A percentile compares a stretch with the other conserved stretches of the same genome.
These are phyloP conservation scores for Oscheius sp. DNA, from an alignment of 2,888 invertebrate genomes.

Conservation along the genomic window DNA sequence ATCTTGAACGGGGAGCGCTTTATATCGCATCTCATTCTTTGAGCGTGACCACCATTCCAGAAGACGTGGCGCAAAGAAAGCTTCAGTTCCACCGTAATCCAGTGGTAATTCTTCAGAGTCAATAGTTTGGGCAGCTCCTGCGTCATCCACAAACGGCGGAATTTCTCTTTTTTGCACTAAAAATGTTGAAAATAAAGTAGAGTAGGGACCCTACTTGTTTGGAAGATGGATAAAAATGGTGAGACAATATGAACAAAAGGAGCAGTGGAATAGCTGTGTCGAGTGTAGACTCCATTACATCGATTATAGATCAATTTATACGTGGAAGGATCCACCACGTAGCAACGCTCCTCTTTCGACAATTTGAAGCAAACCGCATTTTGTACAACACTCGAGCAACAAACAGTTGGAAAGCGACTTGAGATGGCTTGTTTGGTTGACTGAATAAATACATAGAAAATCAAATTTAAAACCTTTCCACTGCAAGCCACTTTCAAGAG, in stretches of 20 bases:
- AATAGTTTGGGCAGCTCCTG: constrained; percentile 46
- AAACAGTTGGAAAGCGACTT: constrained; percentile 51
- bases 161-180: constrained; percentile 33
- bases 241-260: constrained; percentile 51
- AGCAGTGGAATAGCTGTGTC: constrained; percentile 48
- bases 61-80: constrained; percentile 43
- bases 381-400: constrained; percentile 47
- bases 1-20: constrained; percentile 20
- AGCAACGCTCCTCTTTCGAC: constrained; percentile 37
- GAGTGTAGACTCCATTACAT: constrained; percentile 59
- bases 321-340: constrained; percentile 38
- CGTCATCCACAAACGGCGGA: constrained; percentile 35
- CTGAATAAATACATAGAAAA: constrained; percentile 18
- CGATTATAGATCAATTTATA: constrained; percentile 50
- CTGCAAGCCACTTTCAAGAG: constrained; percentile 54
- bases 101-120: constrained; percentile 53
- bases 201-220: constrained; percentile 33
- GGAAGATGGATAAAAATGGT: constrained; percentile 55
- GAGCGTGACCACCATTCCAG: constrained; percentile 47
- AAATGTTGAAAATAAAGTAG: too few relatives aligned
- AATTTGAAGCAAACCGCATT: constrained; percentile 54
- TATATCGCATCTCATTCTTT: constrained; percentile 38
- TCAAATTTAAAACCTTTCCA: constrained; percentile 39
- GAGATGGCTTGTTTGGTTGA: constrained; percentile 52
- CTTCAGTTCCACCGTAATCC: constrained; percentile 60